phyloP scores from a whole-genome alignment of 2,888 invertebrate species.

The Pelosia muscerda region DNA sequence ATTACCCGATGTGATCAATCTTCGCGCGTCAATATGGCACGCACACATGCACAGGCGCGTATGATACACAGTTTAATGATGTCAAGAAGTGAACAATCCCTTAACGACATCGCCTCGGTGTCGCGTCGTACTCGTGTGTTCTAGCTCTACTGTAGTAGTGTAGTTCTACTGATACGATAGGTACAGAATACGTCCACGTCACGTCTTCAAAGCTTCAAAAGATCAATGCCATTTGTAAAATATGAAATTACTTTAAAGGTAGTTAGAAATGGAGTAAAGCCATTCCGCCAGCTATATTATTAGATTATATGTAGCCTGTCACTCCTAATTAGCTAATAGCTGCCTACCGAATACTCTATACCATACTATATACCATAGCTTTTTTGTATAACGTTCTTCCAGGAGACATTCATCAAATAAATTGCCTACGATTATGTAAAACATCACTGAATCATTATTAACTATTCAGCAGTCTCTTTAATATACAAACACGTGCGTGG shows the following conservation, averaged over 20 bases:
- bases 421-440: not conserved
- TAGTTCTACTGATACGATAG: not conserved
- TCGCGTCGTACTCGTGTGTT: not conserved
- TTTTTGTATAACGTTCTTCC: not conserved
- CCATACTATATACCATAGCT: too few relatives aligned
- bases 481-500: not conserved
- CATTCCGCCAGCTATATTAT: too few relatives aligned
- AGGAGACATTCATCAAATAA: slow-evolving; percentile 6
- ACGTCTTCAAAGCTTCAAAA: not conserved
- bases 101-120: slow-evolving; percentile 4
- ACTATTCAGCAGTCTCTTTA: not conserved
- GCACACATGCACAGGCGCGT: not conserved
- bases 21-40: not conserved
- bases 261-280: too few relatives aligned
- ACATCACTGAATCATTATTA: not conserved
- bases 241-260: too few relatives aligned
- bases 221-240: too few relatives aligned
- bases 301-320: too few relatives aligned
- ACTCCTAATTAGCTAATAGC: too few relatives aligned
- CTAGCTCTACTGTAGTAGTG: not conserved
- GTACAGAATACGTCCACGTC: not conserved
- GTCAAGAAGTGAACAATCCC: slow-evolving; percentile 17
- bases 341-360: too few relatives aligned
- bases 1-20: slow-evolving; percentile 5
- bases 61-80: slow-evolving; percentile 2